phyloP scores from a whole-genome alignment of 2,797 vertebrate species.

The Brotula barbata region DNA sequence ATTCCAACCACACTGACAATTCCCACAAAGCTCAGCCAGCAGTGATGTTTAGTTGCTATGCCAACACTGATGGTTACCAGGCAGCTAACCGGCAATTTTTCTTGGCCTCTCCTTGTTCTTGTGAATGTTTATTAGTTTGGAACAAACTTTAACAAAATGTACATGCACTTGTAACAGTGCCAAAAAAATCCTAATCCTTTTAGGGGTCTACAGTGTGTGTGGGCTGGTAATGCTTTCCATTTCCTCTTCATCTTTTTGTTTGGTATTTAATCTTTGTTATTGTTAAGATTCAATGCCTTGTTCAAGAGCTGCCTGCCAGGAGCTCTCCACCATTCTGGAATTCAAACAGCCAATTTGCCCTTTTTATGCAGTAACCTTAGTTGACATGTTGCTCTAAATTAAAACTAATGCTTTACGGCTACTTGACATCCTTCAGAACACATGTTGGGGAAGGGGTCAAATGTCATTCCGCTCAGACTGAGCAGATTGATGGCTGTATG shows the following conservation, averaged over 20 bases:
- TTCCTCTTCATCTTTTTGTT: neutral
- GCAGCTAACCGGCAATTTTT: conserved; percentile 10
- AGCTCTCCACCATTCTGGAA: neutral
- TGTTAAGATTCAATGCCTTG: neutral
- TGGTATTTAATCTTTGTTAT: neutral
- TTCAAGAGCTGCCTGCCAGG: conserved; percentile 7
- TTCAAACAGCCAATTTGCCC: neutral
- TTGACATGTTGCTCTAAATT: neutral
- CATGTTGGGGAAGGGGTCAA: neutral
- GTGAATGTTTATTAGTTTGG: conserved; percentile 23
- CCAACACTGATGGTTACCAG: conserved; percentile 28
- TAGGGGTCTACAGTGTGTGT: neutral
- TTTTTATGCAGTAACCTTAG: no score
- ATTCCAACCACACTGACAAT: neutral
- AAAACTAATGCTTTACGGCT: neutral
- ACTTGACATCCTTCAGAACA: neutral
- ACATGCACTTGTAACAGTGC: neutral
- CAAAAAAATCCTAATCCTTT: neutral
- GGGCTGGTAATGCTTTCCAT: neutral
- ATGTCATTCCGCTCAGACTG: neutral
- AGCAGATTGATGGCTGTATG: conserved; percentile 1
- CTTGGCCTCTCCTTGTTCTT: neutral
- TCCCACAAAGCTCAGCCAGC: conserved; percentile 1
- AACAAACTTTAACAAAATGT: conserved; percentile 12
- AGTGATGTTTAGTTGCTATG: conserved; percentile 35